Evolutionary conservation across 2,888 invertebrate genomes (phyloP).

Genomic region (Odontothrips loti): DNA sequence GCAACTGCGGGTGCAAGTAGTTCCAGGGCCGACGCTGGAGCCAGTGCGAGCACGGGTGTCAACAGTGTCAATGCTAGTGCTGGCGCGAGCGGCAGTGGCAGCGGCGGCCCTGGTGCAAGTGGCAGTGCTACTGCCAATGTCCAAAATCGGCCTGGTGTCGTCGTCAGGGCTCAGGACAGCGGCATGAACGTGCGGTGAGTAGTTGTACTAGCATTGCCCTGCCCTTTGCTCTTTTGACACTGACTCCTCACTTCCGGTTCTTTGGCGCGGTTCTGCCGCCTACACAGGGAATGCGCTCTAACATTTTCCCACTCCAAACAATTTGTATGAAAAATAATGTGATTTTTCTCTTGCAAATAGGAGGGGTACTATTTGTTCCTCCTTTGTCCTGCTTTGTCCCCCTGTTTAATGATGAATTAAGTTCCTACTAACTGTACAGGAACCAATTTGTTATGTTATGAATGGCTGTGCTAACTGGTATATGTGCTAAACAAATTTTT

Average conservation of each 20-base stretch:
- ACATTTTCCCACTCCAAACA: no score
- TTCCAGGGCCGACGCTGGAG: background rate
- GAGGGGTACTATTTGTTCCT: no score
- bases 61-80: background rate
- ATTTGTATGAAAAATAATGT: no score
- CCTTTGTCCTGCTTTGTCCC: no score
- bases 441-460: no score
- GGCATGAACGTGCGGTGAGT: background rate
- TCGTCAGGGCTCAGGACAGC: background rate
- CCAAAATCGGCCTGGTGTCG: background rate
- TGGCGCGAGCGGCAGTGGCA: background rate
- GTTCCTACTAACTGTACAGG: background rate
- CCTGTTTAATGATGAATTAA: no score
- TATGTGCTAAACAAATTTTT: constrained; percentile 30
- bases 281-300: no score
- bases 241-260: no score
- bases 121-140: background rate
- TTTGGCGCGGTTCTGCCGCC: no score
- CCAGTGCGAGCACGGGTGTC: background rate
- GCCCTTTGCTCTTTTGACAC: no score
- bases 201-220: no score
- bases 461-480: background rate
- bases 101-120: background rate
- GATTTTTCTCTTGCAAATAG: no score
- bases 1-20: background rate